Base-by-base conservation (phyloP, 2,797 vertebrate genomes). In the Bucorvus abyssinicus region DNA sequence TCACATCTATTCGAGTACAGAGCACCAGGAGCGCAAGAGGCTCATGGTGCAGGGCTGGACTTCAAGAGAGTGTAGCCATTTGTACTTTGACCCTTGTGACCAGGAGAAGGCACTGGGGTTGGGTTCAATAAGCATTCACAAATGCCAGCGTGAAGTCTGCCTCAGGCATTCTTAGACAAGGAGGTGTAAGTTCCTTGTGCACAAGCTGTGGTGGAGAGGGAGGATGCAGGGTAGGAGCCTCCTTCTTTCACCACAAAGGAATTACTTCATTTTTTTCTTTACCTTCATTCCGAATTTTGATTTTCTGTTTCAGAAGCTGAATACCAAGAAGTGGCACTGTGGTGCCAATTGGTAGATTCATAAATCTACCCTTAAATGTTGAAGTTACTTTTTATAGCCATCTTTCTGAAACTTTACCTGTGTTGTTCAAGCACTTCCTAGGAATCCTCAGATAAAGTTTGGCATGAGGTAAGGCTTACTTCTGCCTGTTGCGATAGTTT, bases 181-280 rank as follows among this genome's bases (percentile, higher is more conserved):
- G 11, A 6, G 6, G 29, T 38, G 18, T 8, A 78, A 42, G 6
- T 49, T 86, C 13, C 22, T 59, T n/a, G 14, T 22, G 23, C 24
- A 7, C 9, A 22, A 47, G 27, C 5, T 59, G 14, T 57, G 9
- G 9, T 38, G 21, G 3, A 3, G 9, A 80, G 26, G 26, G 10
- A 71, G 23, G 27, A 83, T 19, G 38, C 0, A 0, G 14, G 11
- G 16, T 52, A 52, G 29, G 20, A 56, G 1, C 14, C 69, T 80
- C n/a, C 3, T 65, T 80, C 27, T 56, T 59, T 63, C 12, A 19
- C 19, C 1, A 2, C 20, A 78, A 55, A 70, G 18, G 2, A 9
- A 27, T 32, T 55, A 27, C 12, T 65, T 38, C 6, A 26, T 11
- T 15, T 40, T 64, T 69, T 26, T 36, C 50, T 53, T 64, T 57